Percentiles rank a stretch among this genome's conserved stretches.
These are phyloP conservation scores for Ectropis grisescens DNA, from an alignment of 1,140 invertebrate genomes.

Conservation along the genomic window DNA sequence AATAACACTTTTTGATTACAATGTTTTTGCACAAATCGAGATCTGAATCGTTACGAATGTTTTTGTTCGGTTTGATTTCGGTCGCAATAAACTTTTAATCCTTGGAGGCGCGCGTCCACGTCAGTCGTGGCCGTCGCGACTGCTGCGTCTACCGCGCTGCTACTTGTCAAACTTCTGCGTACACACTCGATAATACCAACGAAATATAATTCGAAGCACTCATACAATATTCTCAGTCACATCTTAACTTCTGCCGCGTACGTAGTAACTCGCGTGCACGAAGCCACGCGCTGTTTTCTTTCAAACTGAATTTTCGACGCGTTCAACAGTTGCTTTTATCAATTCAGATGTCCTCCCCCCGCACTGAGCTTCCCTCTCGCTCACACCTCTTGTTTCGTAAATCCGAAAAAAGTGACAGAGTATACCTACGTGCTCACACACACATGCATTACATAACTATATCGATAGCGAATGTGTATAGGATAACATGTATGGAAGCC, in stretches of 20 bases:
- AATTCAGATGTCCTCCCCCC: slow-evolving; percentile 51
- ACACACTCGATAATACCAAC: slow-evolving; percentile 26
- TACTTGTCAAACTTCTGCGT: slow-evolving; percentile 15
- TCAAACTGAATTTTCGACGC: slow-evolving; percentile 55
- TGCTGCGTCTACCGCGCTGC: slow-evolving; percentile 15
- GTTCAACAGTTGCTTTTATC: slow-evolving; percentile 65
- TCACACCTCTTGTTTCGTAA: slow-evolving; percentile 18
- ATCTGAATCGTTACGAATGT: slow-evolving; percentile 44
- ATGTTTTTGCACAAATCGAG: slow-evolving; percentile 25
- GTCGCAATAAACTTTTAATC: slow-evolving; percentile 58
- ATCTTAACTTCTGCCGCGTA: slow-evolving; percentile 49
- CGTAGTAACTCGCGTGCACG: slow-evolving; percentile 19
- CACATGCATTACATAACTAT: slow-evolving; percentile 14
- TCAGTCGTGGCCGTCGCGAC: slow-evolving; percentile 32
- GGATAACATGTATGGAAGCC: slow-evolving; percentile 20
- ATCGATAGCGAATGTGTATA: slow-evolving; percentile 14
- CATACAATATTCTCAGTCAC: slow-evolving; percentile 45
- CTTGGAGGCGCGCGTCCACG: slow-evolving; percentile 51
- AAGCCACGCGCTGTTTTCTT: slow-evolving; percentile 30
- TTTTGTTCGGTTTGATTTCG: slow-evolving; percentile 48
- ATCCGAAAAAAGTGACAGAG: slow-evolving; percentile 30
- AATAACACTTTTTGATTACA: slow-evolving; percentile 29
- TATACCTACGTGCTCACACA: slow-evolving; percentile 15
- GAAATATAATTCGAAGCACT: slow-evolving; percentile 35
- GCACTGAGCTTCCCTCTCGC: slow-evolving; percentile 28